Percentiles rank a stretch among this genome's conserved stretches.
Conservation (phyloP, 2,888 invertebrate genomes). For the Drosophila neotestacea region DNA sequence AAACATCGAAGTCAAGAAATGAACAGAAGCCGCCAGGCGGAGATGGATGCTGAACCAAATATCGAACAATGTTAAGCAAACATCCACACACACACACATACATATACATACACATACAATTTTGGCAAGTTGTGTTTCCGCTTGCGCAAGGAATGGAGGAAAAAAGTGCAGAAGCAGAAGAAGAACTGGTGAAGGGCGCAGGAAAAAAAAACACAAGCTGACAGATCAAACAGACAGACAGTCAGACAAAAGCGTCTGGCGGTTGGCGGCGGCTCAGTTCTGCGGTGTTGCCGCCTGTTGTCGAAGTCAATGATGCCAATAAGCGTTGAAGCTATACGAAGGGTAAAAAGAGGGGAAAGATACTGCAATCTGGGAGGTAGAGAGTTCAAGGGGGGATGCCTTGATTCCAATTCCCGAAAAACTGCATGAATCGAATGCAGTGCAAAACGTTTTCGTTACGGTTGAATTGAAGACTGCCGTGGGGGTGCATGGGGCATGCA, state of each 20-base stretch:
- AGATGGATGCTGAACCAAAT: slow-evolving; percentile 69
- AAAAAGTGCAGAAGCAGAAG: slow-evolving; percentile 18
- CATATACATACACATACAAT: slow-evolving; percentile 44
- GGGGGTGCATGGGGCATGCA: slow-evolving; percentile 28
- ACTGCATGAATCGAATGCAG: slow-evolving; percentile 57
- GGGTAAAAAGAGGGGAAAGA: neutral
- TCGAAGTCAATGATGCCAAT: slow-evolving; percentile 75
- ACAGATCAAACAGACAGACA: slow-evolving; percentile 50
- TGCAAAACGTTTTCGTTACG: slow-evolving; percentile 74
- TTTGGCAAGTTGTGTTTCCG: slow-evolving; percentile 72
- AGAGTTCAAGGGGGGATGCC: neutral
- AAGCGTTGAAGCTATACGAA: slow-evolving; percentile 45
- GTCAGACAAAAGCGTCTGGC: slow-evolving; percentile 57
- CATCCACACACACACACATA: slow-evolving; percentile 49
- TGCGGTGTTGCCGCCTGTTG: slow-evolving; percentile 72
- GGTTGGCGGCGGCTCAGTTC: slow-evolving; percentile 62
- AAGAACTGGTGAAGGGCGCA: slow-evolving; percentile 22
- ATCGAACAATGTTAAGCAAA: slow-evolving; percentile 79
- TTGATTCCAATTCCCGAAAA: slow-evolving; percentile 4
- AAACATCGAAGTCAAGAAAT: slow-evolving; percentile 80
- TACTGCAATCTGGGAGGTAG: neutral
- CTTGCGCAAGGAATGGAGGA: slow-evolving; percentile 57
- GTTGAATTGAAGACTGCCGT: slow-evolving; percentile 66
- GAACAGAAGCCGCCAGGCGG: slow-evolving; percentile 64
- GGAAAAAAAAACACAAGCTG: slow-evolving; percentile 32